These are phyloP conservation scores for Chaetops frenatus DNA, from an alignment of 2,113 vertebrate genomes.

Conservation along the genomic window DNA sequence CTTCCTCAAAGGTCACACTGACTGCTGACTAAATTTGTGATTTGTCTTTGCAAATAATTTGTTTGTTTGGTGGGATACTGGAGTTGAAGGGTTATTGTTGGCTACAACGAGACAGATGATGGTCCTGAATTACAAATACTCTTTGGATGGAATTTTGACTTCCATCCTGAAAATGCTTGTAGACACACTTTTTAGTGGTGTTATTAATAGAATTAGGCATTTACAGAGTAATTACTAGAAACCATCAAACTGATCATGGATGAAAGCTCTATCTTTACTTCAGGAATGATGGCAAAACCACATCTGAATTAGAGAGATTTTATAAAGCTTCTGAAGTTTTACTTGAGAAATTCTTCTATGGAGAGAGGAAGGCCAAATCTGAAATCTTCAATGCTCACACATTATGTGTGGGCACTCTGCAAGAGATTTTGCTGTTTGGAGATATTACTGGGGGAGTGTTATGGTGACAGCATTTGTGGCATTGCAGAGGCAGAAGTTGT, in stretches of 20 bases:
- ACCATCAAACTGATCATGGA: neutral
- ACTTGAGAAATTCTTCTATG: neutral
- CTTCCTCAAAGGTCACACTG: neutral
- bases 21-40: neutral
- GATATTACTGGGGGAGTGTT: neutral
- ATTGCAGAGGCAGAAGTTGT: neutral
- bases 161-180: neutral
- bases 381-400: neutral
- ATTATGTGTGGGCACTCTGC: neutral
- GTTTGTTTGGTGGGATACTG: neutral
- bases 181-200: neutral
- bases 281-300: neutral
- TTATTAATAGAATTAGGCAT: neutral
- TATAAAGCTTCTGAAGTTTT: neutral
- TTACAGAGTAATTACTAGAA: neutral
- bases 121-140: neutral
- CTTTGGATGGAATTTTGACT: neutral
- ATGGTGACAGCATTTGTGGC: neutral
- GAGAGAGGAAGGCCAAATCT: neutral
- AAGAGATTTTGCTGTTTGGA: neutral
- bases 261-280: neutral
- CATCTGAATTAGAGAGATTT: neutral
- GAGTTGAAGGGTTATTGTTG: neutral
- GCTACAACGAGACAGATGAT: neutral
- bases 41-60: neutral